Conservation (phyloP, 2,113 vertebrate species). For the Rhinichthys klamathensis region DNA sequence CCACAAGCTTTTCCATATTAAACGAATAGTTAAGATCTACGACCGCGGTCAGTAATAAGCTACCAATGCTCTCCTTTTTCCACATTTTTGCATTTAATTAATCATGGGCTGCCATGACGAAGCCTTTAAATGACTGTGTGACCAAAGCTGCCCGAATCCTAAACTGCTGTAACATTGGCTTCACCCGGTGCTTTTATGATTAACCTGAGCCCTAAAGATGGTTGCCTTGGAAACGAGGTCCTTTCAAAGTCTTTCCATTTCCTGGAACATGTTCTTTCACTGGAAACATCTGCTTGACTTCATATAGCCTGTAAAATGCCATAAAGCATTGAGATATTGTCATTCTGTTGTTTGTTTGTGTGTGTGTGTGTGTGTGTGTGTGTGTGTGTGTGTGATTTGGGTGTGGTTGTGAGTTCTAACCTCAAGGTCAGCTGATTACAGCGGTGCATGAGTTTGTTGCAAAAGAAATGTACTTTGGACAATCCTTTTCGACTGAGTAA, state of each 20-base stretch:
- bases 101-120: background rate
- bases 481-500: background rate
- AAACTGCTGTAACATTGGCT: slow-evolving; percentile 25
- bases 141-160: slow-evolving; percentile 13
- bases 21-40: slow-evolving; percentile 84
- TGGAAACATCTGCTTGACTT: background rate
- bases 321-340: slow-evolving; percentile 27
- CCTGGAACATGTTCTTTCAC: slow-evolving; percentile 12
- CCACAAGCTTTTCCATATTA: slow-evolving; percentile 89
- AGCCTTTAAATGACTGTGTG: background rate
- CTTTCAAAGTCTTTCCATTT: background rate
- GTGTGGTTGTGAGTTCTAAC: background rate
- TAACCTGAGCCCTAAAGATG: slow-evolving; percentile 37
- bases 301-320: background rate
- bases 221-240: background rate
- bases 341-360: background rate
- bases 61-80: slow-evolving; percentile 7
- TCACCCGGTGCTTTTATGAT: slow-evolving; percentile 33
- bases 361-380: no score
- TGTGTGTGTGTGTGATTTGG: slow-evolving; percentile 6
- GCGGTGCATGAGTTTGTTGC: background rate
- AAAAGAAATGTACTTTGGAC: slow-evolving; percentile 36
- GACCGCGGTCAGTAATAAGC: slow-evolving; percentile 73
- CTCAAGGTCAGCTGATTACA: slow-evolving; percentile 31
- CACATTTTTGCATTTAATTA: slow-evolving; percentile 31